Evolutionary conservation across 2,113 vertebrate species (phyloP).

Genomic region (Triplophysa dalaica): DNA sequence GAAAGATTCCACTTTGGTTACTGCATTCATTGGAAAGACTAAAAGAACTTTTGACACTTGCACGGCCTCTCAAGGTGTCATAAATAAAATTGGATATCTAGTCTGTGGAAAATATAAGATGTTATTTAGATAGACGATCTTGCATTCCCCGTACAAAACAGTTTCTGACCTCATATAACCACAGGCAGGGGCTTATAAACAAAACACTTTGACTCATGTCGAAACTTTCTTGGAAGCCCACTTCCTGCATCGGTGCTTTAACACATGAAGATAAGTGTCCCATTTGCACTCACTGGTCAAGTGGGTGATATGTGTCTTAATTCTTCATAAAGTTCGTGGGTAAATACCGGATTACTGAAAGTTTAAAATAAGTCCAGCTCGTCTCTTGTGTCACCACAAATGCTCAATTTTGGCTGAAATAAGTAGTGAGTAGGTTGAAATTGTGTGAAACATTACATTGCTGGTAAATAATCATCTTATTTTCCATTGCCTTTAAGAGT

Average conservation of each 20-base stretch:
- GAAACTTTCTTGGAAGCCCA: slow-evolving; percentile 9
- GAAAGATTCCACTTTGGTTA: slow-evolving; percentile 43
- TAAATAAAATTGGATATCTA: slow-evolving; percentile 26
- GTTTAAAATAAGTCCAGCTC: background rate
- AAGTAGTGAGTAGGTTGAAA: too few relatives aligned
- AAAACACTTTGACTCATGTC: slow-evolving; percentile 34
- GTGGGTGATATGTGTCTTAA: background rate
- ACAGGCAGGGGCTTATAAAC: slow-evolving; percentile 17
- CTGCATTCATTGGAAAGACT: slow-evolving; percentile 48
- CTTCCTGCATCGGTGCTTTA: slow-evolving; percentile 27
- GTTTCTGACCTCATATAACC: slow-evolving; percentile 23
- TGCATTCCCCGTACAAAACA: slow-evolving; percentile 5
- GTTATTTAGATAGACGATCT: slow-evolving; percentile 34
- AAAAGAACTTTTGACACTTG: slow-evolving; percentile 30
- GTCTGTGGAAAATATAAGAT: slow-evolving; percentile 48
- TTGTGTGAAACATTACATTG: too few relatives aligned
- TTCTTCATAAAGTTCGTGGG: background rate
- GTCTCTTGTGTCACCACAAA: too few relatives aligned
- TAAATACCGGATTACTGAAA: background rate
- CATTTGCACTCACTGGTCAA: slow-evolving; percentile 13
- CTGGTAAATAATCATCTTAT: too few relatives aligned
- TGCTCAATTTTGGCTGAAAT: too few relatives aligned
- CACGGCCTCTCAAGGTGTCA: slow-evolving; percentile 12
- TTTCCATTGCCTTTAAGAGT: too few relatives aligned
- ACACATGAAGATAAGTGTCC: background rate